These are phyloP conservation scores for Celastrina argiolus DNA, from an alignment of 2,888 invertebrate species.

Conservation along the genomic window DNA sequence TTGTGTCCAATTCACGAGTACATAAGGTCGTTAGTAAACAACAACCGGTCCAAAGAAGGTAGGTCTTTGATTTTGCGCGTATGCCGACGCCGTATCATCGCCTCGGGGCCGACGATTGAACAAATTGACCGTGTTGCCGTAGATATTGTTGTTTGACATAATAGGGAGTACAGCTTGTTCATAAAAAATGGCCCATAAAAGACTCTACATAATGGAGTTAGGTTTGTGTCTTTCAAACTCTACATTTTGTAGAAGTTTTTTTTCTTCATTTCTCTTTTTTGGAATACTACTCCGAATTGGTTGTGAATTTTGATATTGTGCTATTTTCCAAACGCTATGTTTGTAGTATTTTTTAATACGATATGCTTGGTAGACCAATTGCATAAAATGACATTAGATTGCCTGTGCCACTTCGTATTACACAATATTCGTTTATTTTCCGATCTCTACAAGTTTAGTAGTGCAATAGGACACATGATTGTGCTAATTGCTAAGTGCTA, in stretches of 20 bases:
- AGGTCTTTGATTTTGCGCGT: constrained; percentile 62
- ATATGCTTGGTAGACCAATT: neutral
- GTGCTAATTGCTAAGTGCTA: no score
- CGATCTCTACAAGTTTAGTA: neutral
- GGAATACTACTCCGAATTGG: neutral
- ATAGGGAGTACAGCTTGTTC: constrained; percentile 29
- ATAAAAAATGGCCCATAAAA: neutral
- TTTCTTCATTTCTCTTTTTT: neutral
- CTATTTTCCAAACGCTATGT: no score
- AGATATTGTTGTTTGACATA: constrained; percentile 38
- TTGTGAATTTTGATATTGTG: neutral
- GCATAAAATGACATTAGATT: no score
- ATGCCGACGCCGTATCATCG: constrained; percentile 40
- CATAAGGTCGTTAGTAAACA: constrained; percentile 60
- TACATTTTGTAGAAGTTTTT: neutral
- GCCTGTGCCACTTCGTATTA: no score
- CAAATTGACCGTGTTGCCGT: constrained; percentile 47
- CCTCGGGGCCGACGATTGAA: constrained; percentile 40
- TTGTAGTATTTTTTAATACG: no score
- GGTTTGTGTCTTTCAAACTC: neutral
- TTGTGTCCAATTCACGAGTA: constrained; percentile 54
- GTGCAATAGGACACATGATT: no score
- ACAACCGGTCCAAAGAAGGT: constrained; percentile 60
- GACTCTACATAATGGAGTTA: neutral
- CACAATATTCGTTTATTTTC: neutral